Conservation (phyloP, 2,797 vertebrate genomes). For the Acomys russatus region DNA sequence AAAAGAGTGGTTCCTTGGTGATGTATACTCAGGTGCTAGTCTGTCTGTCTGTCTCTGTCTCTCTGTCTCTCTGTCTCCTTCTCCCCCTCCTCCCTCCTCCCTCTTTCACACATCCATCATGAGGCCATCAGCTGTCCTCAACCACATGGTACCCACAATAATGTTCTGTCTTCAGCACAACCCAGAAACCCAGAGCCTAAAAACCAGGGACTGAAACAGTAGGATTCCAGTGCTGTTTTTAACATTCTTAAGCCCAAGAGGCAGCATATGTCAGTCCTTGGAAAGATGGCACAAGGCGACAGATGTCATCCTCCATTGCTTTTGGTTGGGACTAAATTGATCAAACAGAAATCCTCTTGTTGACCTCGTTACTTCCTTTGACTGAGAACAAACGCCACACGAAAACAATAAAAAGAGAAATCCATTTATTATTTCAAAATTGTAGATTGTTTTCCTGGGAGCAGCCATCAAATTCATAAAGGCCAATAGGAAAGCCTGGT, state of each 20-base stretch:
- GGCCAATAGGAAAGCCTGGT: neutral
- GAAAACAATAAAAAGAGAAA: slow-evolving; percentile 32
- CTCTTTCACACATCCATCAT: neutral
- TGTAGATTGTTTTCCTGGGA: neutral
- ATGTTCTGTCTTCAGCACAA: neutral
- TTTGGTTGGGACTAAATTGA: slow-evolving; percentile 51
- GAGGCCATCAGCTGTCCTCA: neutral
- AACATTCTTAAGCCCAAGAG: neutral
- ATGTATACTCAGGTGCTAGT: neutral
- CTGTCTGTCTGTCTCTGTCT: neutral
- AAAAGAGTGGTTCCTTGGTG: neutral
- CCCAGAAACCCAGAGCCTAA: neutral
- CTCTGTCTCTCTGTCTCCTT: neutral
- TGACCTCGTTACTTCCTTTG: slow-evolving; percentile 18
- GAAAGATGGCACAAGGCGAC: neutral
- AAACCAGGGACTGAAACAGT: neutral
- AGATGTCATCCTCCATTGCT: slow-evolving; percentile 9
- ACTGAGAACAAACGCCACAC: neutral
- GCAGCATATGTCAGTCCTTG: neutral
- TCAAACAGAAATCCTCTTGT: neutral
- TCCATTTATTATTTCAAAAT: slow-evolving; percentile 21
- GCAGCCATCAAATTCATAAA: neutral
- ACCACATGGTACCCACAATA: neutral
- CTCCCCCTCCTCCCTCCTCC: too few relatives aligned
- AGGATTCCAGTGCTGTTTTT: neutral